These are phyloP conservation scores for Aphis craccivora DNA, from an alignment of 1,140 invertebrate genomes.

Conservation along the genomic window DNA sequence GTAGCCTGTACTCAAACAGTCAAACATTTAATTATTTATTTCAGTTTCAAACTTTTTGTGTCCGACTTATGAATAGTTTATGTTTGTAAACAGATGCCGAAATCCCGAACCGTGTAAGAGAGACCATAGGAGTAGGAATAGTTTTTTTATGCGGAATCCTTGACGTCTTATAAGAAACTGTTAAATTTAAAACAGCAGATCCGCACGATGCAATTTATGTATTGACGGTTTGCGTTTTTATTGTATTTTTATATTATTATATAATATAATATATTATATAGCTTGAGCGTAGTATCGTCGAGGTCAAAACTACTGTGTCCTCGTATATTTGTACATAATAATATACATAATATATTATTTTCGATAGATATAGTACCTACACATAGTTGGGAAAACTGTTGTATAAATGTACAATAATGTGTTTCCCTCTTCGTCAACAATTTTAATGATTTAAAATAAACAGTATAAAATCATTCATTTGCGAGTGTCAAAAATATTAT, in stretches of 20 bases:
- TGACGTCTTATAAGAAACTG: not conserved
- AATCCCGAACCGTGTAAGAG: not conserved
- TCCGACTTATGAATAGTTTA: not conserved
- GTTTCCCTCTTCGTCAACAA: not conserved
- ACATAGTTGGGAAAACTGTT: too few species aligned
- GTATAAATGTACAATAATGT: not conserved
- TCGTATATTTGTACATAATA: not conserved
- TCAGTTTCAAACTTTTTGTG: not conserved
- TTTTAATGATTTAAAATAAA: not conserved
- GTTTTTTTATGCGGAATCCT: not conserved
- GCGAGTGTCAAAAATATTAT: not conserved
- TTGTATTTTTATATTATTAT: not conserved
- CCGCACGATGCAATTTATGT: not conserved
- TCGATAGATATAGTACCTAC: not conserved
- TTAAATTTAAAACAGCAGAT: not conserved
- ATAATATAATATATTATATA: not conserved
- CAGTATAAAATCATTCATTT: not conserved
- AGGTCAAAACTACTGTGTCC: not conserved
- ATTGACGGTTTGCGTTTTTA: not conserved
- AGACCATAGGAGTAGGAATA: not conserved
- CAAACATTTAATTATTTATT: constrained; percentile 19
- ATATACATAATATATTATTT: not conserved
- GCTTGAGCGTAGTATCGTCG: not conserved
- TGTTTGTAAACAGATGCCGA: not conserved
- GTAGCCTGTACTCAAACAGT: not conserved